Evolutionary conservation across 2,797 vertebrate genomes (phyloP).

Genomic region (Alca torda): DNA sequence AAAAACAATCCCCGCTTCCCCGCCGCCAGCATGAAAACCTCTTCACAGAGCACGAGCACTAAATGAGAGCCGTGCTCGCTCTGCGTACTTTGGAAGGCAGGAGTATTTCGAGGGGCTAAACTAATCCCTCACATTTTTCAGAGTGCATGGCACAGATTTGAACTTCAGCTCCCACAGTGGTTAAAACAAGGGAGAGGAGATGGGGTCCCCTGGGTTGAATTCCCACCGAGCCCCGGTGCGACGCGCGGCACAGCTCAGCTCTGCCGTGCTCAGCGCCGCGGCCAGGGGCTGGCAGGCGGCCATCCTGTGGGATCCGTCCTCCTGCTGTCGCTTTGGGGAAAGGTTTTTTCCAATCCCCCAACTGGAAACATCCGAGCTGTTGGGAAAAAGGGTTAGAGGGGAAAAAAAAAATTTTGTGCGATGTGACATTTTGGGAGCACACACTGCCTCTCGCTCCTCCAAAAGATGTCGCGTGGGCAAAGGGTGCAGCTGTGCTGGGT

Average conservation of each 20-base stretch:
- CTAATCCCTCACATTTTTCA: slow-evolving; percentile 23
- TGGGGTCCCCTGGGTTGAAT: background rate
- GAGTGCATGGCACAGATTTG: background rate
- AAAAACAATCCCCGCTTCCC: slow-evolving; percentile 34
- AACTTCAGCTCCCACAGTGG: background rate
- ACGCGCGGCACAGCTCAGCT: accelerated
- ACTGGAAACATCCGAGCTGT: background rate
- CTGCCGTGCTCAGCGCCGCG: accelerated
- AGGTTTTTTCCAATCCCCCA: background rate
- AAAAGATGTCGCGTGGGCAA: background rate
- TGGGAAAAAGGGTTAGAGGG: background rate
- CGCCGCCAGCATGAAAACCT: background rate
- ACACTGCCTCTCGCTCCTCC: accelerated
- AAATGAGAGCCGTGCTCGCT: background rate
- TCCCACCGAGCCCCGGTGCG: accelerated
- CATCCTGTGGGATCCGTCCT: background rate
- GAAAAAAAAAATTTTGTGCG: background rate
- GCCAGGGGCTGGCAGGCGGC: background rate
- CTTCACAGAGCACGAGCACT: background rate
- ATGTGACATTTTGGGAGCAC: background rate
- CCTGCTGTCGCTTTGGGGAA: background rate
- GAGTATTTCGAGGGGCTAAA: background rate
- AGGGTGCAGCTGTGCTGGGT: slow-evolving; percentile 10
- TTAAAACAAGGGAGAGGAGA: background rate
- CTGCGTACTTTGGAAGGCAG: background rate